Evolutionary conservation across 2,888 invertebrate genomes (phyloP).

Genomic region (Tachina grossa): DNA sequence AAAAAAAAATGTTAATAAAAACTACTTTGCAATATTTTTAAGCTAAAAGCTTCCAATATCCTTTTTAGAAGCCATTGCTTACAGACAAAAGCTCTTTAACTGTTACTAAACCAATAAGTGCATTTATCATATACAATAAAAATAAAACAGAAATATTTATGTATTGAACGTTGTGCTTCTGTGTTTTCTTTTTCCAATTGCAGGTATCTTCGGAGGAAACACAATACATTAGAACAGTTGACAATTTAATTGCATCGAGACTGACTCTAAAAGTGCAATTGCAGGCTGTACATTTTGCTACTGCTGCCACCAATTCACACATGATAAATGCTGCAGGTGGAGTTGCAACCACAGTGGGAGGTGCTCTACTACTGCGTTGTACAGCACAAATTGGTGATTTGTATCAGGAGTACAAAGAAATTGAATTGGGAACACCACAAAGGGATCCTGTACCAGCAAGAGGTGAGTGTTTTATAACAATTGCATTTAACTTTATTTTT

Average conservation of each 20-base stretch:
- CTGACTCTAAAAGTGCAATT: constrained; percentile 82
- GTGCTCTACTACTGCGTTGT: constrained; percentile 87
- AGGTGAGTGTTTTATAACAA: constrained; percentile 84
- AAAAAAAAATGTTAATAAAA: background rate
- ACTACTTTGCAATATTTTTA: constrained; percentile 38
- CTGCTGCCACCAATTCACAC: constrained; percentile 70
- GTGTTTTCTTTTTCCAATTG: constrained; percentile 59
- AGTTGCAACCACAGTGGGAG: constrained; percentile 58
- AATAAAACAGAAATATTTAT: background rate
- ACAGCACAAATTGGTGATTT: constrained; percentile 88
- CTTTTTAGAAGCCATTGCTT: constrained; percentile 11
- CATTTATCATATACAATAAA: constrained; percentile 22
- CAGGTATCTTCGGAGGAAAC: constrained; percentile 81
- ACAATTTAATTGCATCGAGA: constrained; percentile 81
- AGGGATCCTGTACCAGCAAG: constrained; percentile 90
- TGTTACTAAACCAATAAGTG: constrained; percentile 44
- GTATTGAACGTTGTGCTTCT: constrained; percentile 6
- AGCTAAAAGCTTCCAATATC: constrained; percentile 41
- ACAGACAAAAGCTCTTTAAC: background rate
- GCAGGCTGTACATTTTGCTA: constrained; percentile 82
- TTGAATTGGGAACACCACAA: constrained; percentile 88
- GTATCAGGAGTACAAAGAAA: constrained; percentile 87
- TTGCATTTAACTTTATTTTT: background rate
- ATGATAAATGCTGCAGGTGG: constrained; percentile 72
- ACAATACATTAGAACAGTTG: constrained; percentile 81